phyloP scores from a whole-genome alignment of 2,113 vertebrate species.

The Oxyura jamaicensis region DNA sequence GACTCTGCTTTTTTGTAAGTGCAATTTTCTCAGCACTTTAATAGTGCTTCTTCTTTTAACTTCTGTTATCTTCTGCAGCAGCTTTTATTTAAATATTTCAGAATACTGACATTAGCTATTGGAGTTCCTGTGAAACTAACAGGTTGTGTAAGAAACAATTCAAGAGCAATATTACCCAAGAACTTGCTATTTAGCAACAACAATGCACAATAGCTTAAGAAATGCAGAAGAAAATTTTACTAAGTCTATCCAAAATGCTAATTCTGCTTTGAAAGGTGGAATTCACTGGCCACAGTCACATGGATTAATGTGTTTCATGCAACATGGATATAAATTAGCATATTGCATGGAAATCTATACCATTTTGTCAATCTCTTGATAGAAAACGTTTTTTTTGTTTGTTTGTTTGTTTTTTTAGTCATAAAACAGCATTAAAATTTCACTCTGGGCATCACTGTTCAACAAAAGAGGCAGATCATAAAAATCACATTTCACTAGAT shows the following conservation, averaged over 20 bases:
- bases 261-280: not conserved
- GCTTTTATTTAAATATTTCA: not conserved
- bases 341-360: not conserved
- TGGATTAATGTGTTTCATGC: not conserved
- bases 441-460: not conserved
- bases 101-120: not conserved
- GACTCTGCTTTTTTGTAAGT: not conserved
- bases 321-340: not conserved
- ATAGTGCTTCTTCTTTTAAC: not conserved
- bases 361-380: not conserved
- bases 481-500: not conserved
- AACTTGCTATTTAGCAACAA: not conserved
- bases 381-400: not conserved
- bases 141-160: not conserved
- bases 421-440: not conserved
- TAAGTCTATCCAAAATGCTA: not conserved
- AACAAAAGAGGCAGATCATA: not conserved
- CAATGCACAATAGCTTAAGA: fast-evolving
- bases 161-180: too few relatives aligned
- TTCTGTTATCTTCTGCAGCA: not conserved
- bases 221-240: not conserved
- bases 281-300: not conserved
- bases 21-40: not conserved
- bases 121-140: not conserved
- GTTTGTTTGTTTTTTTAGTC: not conserved